phyloP scores from a whole-genome alignment of 2,797 vertebrate species.

The Pipistrellus kuhlii region DNA sequence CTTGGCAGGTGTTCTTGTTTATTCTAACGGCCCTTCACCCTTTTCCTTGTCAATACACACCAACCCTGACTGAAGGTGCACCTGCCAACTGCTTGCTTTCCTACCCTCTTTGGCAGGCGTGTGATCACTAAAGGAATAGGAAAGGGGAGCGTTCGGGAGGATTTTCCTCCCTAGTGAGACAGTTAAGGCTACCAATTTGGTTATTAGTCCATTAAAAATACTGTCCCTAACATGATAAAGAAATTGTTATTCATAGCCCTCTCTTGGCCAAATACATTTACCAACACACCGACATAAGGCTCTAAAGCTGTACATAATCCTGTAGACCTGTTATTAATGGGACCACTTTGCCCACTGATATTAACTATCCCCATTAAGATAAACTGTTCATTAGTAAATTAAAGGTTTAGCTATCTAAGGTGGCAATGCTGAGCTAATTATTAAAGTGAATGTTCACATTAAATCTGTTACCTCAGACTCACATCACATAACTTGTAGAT shows the following conservation, averaged over 20 bases:
- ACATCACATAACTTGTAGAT: background rate
- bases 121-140: background rate
- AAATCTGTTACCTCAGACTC: background rate
- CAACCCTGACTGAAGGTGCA: background rate
- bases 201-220: background rate
- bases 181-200: background rate
- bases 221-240: background rate
- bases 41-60: background rate
- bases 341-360: background rate
- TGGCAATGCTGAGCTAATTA: background rate
- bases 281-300: background rate
- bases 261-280: background rate
- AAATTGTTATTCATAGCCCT: background rate
- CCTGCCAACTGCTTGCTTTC: background rate
- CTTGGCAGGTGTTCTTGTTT: background rate
- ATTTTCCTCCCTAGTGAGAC: background rate
- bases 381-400: constrained; percentile 12
- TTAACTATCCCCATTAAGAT: background rate
- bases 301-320: background rate
- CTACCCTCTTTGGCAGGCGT: background rate
- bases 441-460: constrained; percentile 4
- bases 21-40: background rate
- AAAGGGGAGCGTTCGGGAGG: background rate
- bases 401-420: background rate
- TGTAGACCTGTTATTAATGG: background rate